Percentiles rank a stretch among this genome's conserved stretches.
Evolutionary conservation across 2,113 vertebrate genomes (phyloP).

Genomic region (Gambusia affinis): DNA sequence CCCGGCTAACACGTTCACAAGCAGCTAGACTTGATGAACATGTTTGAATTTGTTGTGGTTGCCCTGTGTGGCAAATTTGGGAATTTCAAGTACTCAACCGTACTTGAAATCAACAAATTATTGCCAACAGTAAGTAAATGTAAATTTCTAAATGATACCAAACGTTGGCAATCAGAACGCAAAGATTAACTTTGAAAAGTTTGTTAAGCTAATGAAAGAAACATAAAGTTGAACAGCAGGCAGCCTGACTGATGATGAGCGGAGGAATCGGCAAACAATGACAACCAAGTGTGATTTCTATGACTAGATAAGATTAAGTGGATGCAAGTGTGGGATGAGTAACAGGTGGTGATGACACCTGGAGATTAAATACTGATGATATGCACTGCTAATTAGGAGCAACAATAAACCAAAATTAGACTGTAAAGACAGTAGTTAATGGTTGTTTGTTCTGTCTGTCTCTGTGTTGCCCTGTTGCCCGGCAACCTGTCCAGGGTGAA

Average conservation of each 20-base stretch:
- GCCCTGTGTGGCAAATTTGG: background rate
- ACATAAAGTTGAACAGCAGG: too few species aligned
- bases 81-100: too few species aligned
- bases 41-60: background rate
- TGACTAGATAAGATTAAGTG: background rate
- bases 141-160: too few species aligned
- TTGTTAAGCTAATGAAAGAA: too few species aligned
- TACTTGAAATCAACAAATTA: background rate
- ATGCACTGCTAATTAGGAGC: background rate
- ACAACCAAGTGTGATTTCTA: background rate
- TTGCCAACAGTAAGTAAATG: too few species aligned
- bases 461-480: too few species aligned
- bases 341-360: background rate
- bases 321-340: background rate
- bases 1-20: slow-evolving; percentile 35
- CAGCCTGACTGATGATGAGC: background rate
- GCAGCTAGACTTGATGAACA: background rate
- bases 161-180: too few species aligned
- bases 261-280: background rate
- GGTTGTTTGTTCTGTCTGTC: too few species aligned
- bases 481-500: too few species aligned
- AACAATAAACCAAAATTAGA: background rate
- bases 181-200: too few species aligned
- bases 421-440: background rate
- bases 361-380: background rate